A percentile compares a stretch with the other conserved stretches of the same genome.
Evolutionary conservation across 2,888 invertebrate genomes (phyloP).

Genomic region (Polia nebulosa): DNA sequence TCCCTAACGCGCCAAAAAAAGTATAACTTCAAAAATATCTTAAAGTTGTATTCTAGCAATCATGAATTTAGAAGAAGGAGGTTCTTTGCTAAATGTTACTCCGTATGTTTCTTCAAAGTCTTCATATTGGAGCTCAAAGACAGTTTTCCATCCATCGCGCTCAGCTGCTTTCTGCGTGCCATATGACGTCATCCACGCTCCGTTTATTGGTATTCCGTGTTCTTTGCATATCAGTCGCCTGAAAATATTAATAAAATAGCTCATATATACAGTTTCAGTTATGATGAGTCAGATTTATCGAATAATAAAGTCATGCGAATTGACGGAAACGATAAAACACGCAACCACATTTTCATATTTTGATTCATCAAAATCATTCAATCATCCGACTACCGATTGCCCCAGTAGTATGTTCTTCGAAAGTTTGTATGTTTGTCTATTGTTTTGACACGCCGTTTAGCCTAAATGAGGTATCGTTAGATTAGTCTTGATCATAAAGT

Average conservation of each 20-base stretch:
- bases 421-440: too few species aligned
- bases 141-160: conserved; percentile 63
- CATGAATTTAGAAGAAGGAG: conserved; percentile 56
- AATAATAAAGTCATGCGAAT: not conserved
- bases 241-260: conserved; percentile 15
- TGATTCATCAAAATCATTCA: too few species aligned
- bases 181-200: conserved; percentile 66
- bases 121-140: conserved; percentile 36
- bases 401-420: too few species aligned
- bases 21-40: not conserved
- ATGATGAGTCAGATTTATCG: too few species aligned
- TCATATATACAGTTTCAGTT: too few species aligned
- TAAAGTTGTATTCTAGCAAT: conserved; percentile 55
- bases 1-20: too few species aligned
- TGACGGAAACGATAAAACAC: not conserved
- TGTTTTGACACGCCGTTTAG: too few species aligned
- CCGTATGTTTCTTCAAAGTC: not conserved
- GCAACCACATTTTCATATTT: not conserved
- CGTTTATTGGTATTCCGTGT: conserved; percentile 62
- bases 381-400: too few species aligned
- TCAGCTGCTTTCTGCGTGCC: conserved; percentile 68
- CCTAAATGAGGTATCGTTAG: too few species aligned
- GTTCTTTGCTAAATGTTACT: not conserved
- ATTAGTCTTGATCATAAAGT: too few species aligned
- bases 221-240: conserved; percentile 72